These are phyloP conservation scores for Chiloscyllium punctatum DNA, from an alignment of 2,797 vertebrate genomes.

Conservation along the genomic window DNA sequence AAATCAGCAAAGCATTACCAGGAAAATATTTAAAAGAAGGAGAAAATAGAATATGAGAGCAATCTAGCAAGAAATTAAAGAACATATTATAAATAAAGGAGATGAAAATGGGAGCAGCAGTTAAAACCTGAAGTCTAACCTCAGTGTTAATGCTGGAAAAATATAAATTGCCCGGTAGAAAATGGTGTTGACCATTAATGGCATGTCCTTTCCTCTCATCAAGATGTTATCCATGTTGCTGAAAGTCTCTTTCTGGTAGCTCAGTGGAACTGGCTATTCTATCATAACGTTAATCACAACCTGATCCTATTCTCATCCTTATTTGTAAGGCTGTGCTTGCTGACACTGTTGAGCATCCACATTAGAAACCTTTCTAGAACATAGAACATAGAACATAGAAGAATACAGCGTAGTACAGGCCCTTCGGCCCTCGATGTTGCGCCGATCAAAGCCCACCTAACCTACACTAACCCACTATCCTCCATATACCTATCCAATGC, in stretches of 20 bases:
- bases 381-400: too few species aligned
- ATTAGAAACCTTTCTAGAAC: too few species aligned
- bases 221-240: neutral
- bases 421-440: too few species aligned
- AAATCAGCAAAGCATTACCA: neutral
- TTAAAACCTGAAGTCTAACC: neutral
- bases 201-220: neutral
- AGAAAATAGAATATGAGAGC: neutral
- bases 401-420: too few species aligned
- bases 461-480: too few species aligned
- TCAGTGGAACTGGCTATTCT: neutral
- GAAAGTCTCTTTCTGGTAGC: neutral
- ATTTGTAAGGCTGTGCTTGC: neutral
- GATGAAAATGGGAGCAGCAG: neutral
- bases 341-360: too few species aligned
- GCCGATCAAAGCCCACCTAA: too few species aligned
- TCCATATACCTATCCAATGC: too few species aligned
- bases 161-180: neutral
- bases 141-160: neutral
- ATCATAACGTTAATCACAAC: neutral
- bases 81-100: neutral
- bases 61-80: neutral
- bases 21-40: neutral
- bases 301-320: neutral
- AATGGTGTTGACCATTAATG: neutral